Conservation (phyloP, 2,113 vertebrate genomes). For the human region DNA sequence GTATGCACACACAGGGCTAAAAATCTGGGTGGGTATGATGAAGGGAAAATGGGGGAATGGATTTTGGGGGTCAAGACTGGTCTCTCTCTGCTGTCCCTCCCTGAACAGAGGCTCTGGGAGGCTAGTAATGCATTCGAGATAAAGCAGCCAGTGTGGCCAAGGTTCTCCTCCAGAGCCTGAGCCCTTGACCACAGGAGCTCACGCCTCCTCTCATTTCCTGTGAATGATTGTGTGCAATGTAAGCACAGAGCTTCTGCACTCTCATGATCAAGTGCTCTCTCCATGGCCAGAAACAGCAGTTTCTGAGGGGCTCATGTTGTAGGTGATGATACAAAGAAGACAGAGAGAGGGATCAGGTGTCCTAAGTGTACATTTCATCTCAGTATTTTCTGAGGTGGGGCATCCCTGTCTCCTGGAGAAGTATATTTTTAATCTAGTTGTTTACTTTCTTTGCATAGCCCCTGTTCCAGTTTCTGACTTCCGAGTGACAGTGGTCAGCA, state of each 20-base stretch:
- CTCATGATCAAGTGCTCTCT: not conserved
- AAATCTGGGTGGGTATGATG: not conserved
- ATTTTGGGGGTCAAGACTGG: not conserved
- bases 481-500: accelerated
- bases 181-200: accelerated
- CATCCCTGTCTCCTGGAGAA: not conserved
- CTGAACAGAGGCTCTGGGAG: not conserved
- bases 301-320: not conserved
- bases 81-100: not conserved
- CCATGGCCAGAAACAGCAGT: not conserved
- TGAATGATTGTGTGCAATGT: not conserved
- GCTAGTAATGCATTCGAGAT: not conserved
- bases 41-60: not conserved
- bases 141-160: not conserved
- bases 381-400: not conserved
- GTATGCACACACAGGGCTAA: accelerated
- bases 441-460: not conserved
- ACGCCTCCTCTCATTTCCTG: not conserved
- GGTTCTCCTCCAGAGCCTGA: not conserved
- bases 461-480: not conserved
- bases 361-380: not conserved
- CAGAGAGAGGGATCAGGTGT: not conserved
- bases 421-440: not conserved
- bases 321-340: not conserved
- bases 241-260: not conserved